Base-by-base conservation (phyloP, 1,140 invertebrate species). In the Ceratitis capitata region DNA sequence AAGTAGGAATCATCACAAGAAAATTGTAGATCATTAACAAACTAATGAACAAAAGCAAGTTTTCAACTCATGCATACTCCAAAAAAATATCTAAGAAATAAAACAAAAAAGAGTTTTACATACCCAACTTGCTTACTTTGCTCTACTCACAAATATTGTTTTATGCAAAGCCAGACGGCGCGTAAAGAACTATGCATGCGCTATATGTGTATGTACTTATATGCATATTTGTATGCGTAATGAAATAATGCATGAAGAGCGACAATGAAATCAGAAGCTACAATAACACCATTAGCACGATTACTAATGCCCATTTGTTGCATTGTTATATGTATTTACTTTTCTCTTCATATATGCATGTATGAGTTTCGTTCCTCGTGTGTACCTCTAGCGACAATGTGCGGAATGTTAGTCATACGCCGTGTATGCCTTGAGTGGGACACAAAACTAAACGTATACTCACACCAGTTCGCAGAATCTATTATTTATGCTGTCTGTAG, bases 281-380 rank as follows among this genome's bases (percentile, higher is more conserved):
- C 61, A 29, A 69, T 35, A 29, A 14, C 61, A 16, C 32, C 61
- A 69, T 69, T 69, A 35, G 61, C n/a, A 69, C 61, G 61, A 69
- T 69, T 69, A 69, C 61, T 69, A 69, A 69, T 69, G n/a, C 61
- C 32, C 61, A 69, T 69, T 69, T 69, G 14, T 69, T 32, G n/a
- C 29, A 69, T 5, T 32, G 32, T 26, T 23, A 23, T 26, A n/a
- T 56, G 51, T n/a, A 69, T 69, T 69, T 69, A 39, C 61, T 35
- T 29, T 69, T 69, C 14, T 35, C 0, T 39, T 69, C 16, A 69
- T 32, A 69, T 39, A 56, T 56, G 51, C 16, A 69, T 32, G 39
- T 39, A 56, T 56, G 51, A 23, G 51, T 56, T 7, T n/a, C 51
- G 19, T 23, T 56, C 5, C 2, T 9, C n/a, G 23, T 56, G n/a